These are phyloP conservation scores for Corella eumyota DNA, from an alignment of 23 tunicate genomes.

Conservation along the genomic window DNA sequence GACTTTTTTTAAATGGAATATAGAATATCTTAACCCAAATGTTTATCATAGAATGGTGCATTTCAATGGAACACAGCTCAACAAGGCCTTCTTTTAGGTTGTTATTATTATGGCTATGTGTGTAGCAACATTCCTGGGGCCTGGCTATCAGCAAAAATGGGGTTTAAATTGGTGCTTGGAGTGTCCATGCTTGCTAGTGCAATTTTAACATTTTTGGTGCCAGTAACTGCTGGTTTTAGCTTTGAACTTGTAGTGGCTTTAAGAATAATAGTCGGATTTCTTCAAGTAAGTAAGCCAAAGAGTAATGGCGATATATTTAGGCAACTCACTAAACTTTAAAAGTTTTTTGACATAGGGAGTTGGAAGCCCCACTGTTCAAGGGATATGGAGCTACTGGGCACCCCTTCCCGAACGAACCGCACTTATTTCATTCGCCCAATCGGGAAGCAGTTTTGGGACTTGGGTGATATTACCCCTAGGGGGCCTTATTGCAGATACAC, in stretches of 20 bases:
- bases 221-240: constrained; percentile 36
- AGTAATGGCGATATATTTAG: too few species aligned
- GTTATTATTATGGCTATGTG: constrained; percentile 61
- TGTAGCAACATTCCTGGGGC: constrained; percentile 67
- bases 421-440: constrained; percentile 19
- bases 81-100: constrained; percentile 44
- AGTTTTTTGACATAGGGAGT: constrained; percentile 38
- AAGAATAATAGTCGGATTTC: constrained; percentile 45
- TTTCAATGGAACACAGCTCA: constrained; percentile 44
- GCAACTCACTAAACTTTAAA: too few species aligned
- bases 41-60: constrained; percentile 36
- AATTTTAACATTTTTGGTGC: constrained; percentile 35
- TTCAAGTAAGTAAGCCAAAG: constrained; percentile 42
- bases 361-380: constrained; percentile 29
- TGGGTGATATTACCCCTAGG: constrained; percentile 41
- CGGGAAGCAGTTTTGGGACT: constrained; percentile 67
- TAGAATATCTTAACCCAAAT: too few species aligned
- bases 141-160: constrained; percentile 41
- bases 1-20: too few species aligned
- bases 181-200: constrained; percentile 47
- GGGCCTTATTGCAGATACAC: constrained; percentile 33
- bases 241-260: constrained; percentile 51
- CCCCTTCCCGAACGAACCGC: constrained; percentile 55
- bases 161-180: constrained; percentile 58
- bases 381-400: constrained; percentile 65